phyloP scores from a whole-genome alignment of 2,113 vertebrate genomes.

The Notothenia coriiceps region DNA sequence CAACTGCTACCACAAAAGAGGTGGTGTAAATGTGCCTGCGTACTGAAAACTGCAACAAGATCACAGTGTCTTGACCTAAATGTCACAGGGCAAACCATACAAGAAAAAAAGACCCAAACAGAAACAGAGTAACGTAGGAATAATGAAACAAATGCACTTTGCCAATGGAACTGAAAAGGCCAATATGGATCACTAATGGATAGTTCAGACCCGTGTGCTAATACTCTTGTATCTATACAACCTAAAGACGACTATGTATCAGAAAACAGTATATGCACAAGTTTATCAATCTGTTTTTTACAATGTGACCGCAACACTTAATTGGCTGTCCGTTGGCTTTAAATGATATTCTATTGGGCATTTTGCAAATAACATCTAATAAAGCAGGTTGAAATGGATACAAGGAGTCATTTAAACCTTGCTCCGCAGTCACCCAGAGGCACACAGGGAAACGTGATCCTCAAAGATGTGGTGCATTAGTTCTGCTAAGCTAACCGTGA shows the following conservation, averaged over 20 bases:
- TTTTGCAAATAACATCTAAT: conserved; percentile 58
- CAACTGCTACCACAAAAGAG: conserved; percentile 54
- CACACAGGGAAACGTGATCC: conserved; percentile 88
- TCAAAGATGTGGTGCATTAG: conserved; percentile 91
- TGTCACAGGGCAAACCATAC: conserved; percentile 42
- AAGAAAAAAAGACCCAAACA: conserved; percentile 7
- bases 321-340: conserved; percentile 47
- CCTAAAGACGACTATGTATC: background rate
- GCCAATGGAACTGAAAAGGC: conserved; percentile 8
- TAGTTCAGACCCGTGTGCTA: background rate
- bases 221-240: background rate
- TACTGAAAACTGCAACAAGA: conserved; percentile 41
- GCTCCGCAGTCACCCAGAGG: conserved; percentile 76
- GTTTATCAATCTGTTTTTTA: background rate
- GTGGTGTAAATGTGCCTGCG: conserved; percentile 44
- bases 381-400: conserved; percentile 81
- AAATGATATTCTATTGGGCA: conserved; percentile 58
- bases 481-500: conserved; percentile 95
- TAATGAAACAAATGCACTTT: background rate
- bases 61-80: conserved; percentile 69
- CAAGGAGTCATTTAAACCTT: conserved; percentile 72
- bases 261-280: background rate
- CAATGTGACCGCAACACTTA: conserved; percentile 28
- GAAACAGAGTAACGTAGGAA: background rate
- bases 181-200: conserved; percentile 17